Evolutionary conservation across 2,888 invertebrate species (phyloP), one percentile per base, ranked within the genome.

Genomic region (Selenia dentaria): DNA sequence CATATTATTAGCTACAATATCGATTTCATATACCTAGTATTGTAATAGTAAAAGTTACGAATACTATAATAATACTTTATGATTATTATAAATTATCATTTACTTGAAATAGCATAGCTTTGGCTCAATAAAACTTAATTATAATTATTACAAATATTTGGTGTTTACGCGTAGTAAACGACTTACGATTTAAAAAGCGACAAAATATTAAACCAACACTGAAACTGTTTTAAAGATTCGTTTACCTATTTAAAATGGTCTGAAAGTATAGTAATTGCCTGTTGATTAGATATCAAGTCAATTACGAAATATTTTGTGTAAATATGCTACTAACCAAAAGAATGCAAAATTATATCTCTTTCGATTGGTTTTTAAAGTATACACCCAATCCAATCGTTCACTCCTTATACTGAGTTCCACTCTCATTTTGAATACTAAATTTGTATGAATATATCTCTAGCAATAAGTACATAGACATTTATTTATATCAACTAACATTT

Each of bases 81-180:
- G 61, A 57, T 64, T 59, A 57, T 61, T 51, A 71, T 68, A 61
- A 61, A 57, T 64, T 59, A 57, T 61, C 51, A 71, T 68, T 69
- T 67, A 62, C 64, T 67, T 72, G 64, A 67, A 70, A 57, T 70
- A 74, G 69, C 70, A 46, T 70, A 72, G 71, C 81, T 81, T 83
- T 83, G 83, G 82, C 77, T 78, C 62, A 62, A 67, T 67, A 70
- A 63, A 71, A 70, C 64, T 64, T 70, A 61, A 62, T 52, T 61
- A 54, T 62, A 16, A 44, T 14, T 14, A 18, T 22, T 26, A 18
- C 29, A 41, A n/a, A 39, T 42, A 38, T 44, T 40, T 49, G 37
- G 42, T 33, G 36, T 49, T 46, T 40, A 45, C 18, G 43, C 32
- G 40, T 53, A 34, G 31, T 38, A 38, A 51, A 63, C 50, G 48